phyloP scores from a whole-genome alignment of 2,888 invertebrate genomes.

The Notodonta ziczac region DNA sequence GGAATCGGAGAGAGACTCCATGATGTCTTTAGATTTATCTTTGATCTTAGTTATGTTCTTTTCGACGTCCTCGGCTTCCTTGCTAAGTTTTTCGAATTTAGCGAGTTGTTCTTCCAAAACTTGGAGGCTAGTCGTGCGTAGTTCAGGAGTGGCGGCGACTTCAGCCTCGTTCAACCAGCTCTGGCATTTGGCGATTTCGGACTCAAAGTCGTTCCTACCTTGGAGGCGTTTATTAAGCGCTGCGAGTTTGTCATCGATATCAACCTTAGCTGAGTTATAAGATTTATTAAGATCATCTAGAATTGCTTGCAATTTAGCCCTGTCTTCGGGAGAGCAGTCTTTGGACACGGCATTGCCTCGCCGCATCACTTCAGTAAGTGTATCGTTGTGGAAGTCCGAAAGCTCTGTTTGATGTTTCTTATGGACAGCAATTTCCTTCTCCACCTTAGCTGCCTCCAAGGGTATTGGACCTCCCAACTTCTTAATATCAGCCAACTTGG shows the following conservation, averaged over 20 bases:
- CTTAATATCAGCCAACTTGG: slow-evolving; percentile 90
- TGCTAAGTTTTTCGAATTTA: slow-evolving; percentile 92
- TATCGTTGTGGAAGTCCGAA: slow-evolving; percentile 90
- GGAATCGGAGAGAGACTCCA: slow-evolving; percentile 92
- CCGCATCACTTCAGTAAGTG: slow-evolving; percentile 90
- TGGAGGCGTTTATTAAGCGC: slow-evolving; percentile 89
- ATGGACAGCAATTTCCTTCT: slow-evolving; percentile 91
- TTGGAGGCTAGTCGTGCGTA: slow-evolving; percentile 91
- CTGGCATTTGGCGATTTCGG: slow-evolving; percentile 90
- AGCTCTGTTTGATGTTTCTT: slow-evolving; percentile 91
- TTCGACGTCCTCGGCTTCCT: slow-evolving; percentile 89
- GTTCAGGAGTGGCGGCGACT: slow-evolving; percentile 92
- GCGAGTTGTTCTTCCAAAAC: slow-evolving; percentile 93
- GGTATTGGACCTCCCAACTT: slow-evolving; percentile 91
- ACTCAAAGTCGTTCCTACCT: slow-evolving; percentile 92
- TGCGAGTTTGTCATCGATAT: slow-evolving; percentile 89
- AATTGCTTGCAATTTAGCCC: slow-evolving; percentile 86
- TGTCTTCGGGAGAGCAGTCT: slow-evolving; percentile 91
- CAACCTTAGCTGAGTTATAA: slow-evolving; percentile 89
- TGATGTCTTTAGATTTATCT: slow-evolving; percentile 91
- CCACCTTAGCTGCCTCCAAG: slow-evolving; percentile 91
- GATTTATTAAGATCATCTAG: slow-evolving; percentile 89
- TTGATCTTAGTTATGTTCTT: slow-evolving; percentile 89
- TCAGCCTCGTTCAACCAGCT: slow-evolving; percentile 97
- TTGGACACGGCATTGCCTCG: slow-evolving; percentile 91